These are phyloP conservation scores for Halcyon badia DNA, from an alignment of 2,797 vertebrate species.

Conservation along the genomic window DNA sequence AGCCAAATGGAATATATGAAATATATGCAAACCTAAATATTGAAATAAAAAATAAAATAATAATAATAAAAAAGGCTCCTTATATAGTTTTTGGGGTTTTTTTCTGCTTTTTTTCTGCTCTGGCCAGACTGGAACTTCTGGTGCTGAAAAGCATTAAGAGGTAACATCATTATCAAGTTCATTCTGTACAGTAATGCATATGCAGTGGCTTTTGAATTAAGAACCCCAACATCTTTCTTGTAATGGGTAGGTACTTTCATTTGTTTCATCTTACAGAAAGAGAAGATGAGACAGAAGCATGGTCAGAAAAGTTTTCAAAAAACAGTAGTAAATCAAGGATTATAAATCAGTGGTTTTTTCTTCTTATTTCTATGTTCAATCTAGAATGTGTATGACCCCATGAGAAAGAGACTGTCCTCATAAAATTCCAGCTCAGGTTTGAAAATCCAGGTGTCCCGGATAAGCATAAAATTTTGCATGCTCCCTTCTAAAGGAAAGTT, in stretches of 20 bases:
- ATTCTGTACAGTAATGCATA: background rate
- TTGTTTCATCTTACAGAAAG: background rate
- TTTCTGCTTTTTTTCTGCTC: background rate
- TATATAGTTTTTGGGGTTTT: background rate
- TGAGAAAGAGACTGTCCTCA: background rate
- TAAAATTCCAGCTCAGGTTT: slow-evolving; percentile 55
- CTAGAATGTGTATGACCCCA: fast-evolving
- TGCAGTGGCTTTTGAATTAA: background rate
- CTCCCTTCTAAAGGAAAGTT: slow-evolving; percentile 40
- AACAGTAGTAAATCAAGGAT: background rate
- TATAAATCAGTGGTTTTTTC: background rate
- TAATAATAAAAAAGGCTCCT: background rate
- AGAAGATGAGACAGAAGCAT: background rate
- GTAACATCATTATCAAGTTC: background rate
- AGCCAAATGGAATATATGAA: background rate
- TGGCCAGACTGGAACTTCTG: background rate
- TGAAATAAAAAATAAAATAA: background rate
- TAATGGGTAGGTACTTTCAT: background rate
- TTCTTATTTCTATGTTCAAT: background rate
- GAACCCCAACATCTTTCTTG: background rate
- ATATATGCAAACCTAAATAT: background rate
- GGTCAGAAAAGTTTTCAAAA: background rate
- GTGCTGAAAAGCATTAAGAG: background rate
- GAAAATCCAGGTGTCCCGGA: slow-evolving; percentile 35
- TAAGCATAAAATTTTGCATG: slow-evolving; percentile 37